Conservation (phyloP, 2,113 vertebrate genomes). For the Malaclemys terrapin region DNA sequence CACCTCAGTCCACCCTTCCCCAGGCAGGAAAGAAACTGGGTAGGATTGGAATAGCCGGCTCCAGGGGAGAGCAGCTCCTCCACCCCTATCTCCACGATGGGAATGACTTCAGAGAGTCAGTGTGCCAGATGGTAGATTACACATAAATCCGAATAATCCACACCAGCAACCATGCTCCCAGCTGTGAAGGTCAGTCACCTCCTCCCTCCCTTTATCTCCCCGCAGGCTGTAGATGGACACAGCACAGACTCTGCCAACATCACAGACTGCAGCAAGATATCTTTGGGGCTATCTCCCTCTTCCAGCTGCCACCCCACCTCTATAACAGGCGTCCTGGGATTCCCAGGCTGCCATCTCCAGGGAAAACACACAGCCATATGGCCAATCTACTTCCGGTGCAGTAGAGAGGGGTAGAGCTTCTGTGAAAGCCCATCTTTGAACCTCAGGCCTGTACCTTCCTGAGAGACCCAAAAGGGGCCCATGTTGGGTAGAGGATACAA, state of each 20-base stretch:
- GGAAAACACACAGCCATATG: not conserved
- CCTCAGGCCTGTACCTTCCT: not conserved
- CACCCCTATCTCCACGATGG: not conserved
- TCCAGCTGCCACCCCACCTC: not conserved
- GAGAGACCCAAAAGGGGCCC: not conserved
- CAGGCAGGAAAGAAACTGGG: not conserved
- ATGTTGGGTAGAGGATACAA: not conserved
- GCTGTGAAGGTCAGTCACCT: not conserved
- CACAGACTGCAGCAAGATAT: not conserved
- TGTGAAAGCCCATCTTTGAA: not conserved
- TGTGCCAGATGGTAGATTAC: not conserved
- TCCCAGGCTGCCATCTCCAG: not conserved
- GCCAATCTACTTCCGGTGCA: not conserved
- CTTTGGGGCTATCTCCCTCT: not conserved
- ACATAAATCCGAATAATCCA: not conserved
- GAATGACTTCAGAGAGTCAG: not conserved
- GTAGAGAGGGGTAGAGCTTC: not conserved
- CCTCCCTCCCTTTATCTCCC: not conserved
- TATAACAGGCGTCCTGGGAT: not conserved
- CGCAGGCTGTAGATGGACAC: not conserved
- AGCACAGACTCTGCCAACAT: not conserved
- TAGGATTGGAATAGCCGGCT: not conserved
- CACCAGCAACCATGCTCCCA: rapidly evolving
- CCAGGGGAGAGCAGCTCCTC: not conserved
- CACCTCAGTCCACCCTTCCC: not conserved